Percentiles rank a stretch among this genome's conserved stretches.
These are phyloP conservation scores for Eurosta solidaginis DNA, from an alignment of 1,140 invertebrate genomes.

Conservation along the genomic window DNA sequence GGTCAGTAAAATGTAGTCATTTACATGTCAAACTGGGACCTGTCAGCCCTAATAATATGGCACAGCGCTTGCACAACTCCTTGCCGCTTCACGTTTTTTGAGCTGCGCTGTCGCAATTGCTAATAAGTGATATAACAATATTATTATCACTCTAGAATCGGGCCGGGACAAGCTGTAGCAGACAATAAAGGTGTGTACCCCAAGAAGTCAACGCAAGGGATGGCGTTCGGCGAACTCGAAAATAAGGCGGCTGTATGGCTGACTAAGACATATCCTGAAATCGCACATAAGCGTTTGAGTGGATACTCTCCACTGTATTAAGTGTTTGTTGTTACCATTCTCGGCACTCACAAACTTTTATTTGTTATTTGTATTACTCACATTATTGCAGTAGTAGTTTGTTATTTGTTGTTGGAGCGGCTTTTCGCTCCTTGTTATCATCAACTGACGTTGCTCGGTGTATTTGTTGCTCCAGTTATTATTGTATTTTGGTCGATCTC, in stretches of 20 bases:
- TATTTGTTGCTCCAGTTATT: constrained; percentile 19
- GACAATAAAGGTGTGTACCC: neutral
- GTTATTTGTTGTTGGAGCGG: constrained; percentile 28
- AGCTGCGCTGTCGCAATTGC: neutral
- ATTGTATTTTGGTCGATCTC: constrained; percentile 33
- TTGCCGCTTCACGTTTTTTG: neutral
- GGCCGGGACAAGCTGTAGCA: neutral
- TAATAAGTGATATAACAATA: constrained; percentile 37
- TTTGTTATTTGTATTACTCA: neutral
- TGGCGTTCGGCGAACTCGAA: neutral
- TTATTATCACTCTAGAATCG: constrained; percentile 35
- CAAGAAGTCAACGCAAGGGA: neutral
- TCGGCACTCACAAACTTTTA: neutral
- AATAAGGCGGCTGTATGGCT: constrained; percentile 7
- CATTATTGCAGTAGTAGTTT: neutral
- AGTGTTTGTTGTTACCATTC: neutral
- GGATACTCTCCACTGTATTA: neutral
- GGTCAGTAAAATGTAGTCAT: constrained; percentile 34
- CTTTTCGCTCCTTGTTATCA: constrained; percentile 36
- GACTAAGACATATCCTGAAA: neutral
- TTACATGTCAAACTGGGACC: constrained; percentile 38
- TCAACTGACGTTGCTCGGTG: neutral
- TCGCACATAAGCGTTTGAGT: neutral
- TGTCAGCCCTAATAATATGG: constrained; percentile 38
- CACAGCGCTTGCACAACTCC: constrained; percentile 29